phyloP scores from a whole-genome alignment of 37 sponge, comb jelly and placozoan genomes.

The Axinella damicornis region DNA sequence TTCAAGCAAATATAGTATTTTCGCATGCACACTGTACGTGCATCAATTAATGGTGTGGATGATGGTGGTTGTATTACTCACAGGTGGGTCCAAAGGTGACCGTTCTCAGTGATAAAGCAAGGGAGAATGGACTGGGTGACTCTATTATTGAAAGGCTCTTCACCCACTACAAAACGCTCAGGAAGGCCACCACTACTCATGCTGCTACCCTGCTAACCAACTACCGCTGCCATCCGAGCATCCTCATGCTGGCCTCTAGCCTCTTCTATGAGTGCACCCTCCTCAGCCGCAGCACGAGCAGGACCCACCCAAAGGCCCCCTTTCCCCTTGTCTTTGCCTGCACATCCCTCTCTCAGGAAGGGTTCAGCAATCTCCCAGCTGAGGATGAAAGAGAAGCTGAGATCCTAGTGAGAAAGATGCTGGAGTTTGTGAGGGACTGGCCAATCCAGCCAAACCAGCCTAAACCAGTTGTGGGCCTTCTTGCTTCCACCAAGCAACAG shows the following conservation, averaged over 20 bases:
- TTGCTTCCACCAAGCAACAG: conserved; percentile 28
- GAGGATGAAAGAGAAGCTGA: conserved; percentile 9
- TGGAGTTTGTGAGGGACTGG: conserved; percentile 6
- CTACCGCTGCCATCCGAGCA: conserved; percentile 51
- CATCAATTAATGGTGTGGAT: background rate
- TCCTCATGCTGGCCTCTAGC: conserved; percentile 49
- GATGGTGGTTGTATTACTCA: background rate
- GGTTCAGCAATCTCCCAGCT: conserved; percentile 8
- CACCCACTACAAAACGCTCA: background rate
- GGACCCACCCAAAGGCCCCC: conserved; percentile 12
- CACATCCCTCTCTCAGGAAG: background rate
- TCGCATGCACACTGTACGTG: no score
- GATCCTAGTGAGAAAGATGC: conserved; percentile 14
- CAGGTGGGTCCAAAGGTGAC: conserved; percentile 54
- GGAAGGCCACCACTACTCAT: background rate
- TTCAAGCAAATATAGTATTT: no score
- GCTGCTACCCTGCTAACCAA: conserved; percentile 56
- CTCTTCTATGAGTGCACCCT: conserved; percentile 60
- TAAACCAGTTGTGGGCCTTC: background rate
- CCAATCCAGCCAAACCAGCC: background rate
- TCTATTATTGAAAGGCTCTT: conserved; percentile 45
- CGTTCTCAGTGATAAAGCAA: conserved; percentile 42
- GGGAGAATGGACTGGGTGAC: conserved; percentile 26
- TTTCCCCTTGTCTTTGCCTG: conserved; percentile 41
- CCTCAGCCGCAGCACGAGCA: background rate